A percentile compares a stretch with the other conserved stretches of the same genome.
Evolutionary conservation across 2,888 invertebrate genomes (phyloP).

Genomic region (Thumatha senex): DNA sequence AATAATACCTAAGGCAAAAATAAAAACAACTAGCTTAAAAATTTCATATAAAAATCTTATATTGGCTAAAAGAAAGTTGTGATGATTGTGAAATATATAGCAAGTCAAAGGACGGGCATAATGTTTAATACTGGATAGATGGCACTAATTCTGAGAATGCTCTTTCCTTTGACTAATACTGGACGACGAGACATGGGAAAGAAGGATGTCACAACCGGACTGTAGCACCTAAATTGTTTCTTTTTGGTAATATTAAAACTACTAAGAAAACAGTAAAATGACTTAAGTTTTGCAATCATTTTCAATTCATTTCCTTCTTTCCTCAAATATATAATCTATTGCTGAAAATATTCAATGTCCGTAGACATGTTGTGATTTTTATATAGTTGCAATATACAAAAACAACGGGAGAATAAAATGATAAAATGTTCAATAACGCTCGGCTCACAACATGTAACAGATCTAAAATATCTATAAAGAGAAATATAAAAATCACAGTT

Average conservation of each 20-base stretch:
- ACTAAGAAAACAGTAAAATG: conserved; percentile 28
- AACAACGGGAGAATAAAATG: conserved; percentile 49
- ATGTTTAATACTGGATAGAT: conserved; percentile 79
- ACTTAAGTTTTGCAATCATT: conserved; percentile 28
- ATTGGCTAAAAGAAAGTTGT: conserved; percentile 81
- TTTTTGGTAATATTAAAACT: conserved; percentile 60
- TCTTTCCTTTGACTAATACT: conserved; percentile 79
- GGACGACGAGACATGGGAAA: conserved; percentile 73
- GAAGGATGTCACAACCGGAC: conserved; percentile 81
- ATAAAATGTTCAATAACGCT: conserved; percentile 45
- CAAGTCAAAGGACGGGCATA: conserved; percentile 75
- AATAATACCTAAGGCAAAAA: conserved; percentile 78
- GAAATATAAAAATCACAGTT: conserved; percentile 83
- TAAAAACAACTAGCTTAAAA: conserved; percentile 80
- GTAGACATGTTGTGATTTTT: conserved; percentile 72
- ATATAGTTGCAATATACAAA: conserved; percentile 51
- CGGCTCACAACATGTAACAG: conserved; percentile 77
- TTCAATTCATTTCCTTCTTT: conserved; percentile 76
- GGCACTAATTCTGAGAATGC: conserved; percentile 79
- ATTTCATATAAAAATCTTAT: conserved; percentile 78
- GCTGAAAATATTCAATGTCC: conserved; percentile 63
- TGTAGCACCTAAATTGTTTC: conserved; percentile 69
- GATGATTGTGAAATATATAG: conserved; percentile 73
- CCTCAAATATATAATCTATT: conserved; percentile 58
- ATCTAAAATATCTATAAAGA: conserved; percentile 74